These are phyloP conservation scores for Callorhinus ursinus DNA, from an alignment of 2,113 vertebrate genomes.

Conservation along the genomic window DNA sequence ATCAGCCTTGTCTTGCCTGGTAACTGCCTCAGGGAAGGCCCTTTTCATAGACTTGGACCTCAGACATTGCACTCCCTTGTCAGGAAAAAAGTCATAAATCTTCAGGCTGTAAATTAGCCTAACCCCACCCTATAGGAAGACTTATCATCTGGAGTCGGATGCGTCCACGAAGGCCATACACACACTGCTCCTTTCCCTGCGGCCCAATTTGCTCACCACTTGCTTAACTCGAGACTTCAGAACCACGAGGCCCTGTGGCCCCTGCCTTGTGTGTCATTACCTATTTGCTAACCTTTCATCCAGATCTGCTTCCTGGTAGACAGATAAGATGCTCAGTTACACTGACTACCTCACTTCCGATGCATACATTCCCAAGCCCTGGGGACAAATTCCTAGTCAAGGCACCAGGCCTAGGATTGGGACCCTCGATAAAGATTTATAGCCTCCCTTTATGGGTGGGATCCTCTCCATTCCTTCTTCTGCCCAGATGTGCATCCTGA, in stretches of 20 bases:
- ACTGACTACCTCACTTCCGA: background rate
- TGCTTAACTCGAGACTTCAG: background rate
- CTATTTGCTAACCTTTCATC: background rate
- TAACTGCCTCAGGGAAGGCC: background rate
- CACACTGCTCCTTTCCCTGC: background rate
- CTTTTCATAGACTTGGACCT: background rate
- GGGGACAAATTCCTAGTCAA: background rate
- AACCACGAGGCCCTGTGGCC: background rate
- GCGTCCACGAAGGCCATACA: background rate
- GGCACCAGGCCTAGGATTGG: background rate
- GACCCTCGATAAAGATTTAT: background rate
- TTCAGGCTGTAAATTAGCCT: background rate
- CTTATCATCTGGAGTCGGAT: background rate
- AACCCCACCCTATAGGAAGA: background rate
- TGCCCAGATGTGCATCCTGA: background rate
- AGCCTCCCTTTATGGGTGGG: background rate
- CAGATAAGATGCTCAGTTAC: background rate
- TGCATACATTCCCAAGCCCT: background rate
- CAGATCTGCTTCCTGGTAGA: background rate
- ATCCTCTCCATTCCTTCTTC: background rate
- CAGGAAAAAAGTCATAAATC: slow-evolving; percentile 5
- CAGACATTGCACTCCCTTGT: background rate
- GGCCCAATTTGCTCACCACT: background rate
- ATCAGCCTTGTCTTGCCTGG: background rate
- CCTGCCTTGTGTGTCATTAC: too few species aligned